phyloP scores from a whole-genome alignment of 2,888 invertebrate species.

The Sphaeridia pumilis region DNA sequence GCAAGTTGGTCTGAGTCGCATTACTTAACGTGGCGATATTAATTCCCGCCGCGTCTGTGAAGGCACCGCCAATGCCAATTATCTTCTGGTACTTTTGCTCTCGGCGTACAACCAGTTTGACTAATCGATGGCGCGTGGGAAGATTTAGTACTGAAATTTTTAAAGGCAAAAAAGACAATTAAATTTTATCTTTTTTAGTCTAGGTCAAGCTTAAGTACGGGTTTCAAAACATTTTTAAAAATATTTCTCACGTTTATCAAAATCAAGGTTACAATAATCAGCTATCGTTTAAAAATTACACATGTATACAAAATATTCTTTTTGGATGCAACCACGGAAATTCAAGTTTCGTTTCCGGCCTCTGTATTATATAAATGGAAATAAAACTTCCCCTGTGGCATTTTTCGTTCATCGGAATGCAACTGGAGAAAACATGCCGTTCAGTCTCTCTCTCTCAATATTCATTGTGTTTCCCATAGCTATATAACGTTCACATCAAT shows the following conservation, averaged over 20 bases:
- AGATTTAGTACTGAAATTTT: neutral
- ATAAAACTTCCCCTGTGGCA: no score
- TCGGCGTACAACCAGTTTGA: slow-evolving; percentile 15
- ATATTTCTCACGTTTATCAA: neutral
- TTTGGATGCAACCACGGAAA: no score
- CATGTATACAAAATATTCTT: no score
- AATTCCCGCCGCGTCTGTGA: slow-evolving; percentile 31
- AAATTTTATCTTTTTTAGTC: no score
- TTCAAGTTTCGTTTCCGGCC: neutral
- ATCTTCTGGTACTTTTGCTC: slow-evolving; percentile 24
- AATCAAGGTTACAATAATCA: no score
- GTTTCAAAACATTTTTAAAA: neutral
- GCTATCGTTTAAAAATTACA: no score
- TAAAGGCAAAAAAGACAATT: neutral
- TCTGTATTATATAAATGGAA: no score
- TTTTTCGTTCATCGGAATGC: no score
- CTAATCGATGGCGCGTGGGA: slow-evolving; percentile 16
- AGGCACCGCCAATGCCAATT: slow-evolving; percentile 30
- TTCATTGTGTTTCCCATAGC: no score
- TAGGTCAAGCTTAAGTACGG: neutral
- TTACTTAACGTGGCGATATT: slow-evolving; percentile 26
- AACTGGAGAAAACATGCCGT: no score
- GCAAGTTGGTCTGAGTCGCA: slow-evolving; percentile 26
- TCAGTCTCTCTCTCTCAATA: no score
- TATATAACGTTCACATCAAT: no score